phyloP scores from a whole-genome alignment of 2,888 invertebrate genomes.

The Xiphydria camelus region DNA sequence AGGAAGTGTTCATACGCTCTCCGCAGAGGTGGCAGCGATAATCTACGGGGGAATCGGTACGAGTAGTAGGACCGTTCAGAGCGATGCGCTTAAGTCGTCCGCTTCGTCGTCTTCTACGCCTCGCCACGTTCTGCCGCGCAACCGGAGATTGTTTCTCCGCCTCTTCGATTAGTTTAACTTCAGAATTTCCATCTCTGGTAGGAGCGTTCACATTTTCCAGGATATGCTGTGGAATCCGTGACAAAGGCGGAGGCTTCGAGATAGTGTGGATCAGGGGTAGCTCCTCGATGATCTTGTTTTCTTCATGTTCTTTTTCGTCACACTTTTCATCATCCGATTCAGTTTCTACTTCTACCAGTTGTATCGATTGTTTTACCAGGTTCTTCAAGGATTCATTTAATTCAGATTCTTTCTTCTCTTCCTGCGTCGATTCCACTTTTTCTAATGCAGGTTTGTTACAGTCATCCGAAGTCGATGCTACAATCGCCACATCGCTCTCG shows the following conservation, averaged over 20 bases:
- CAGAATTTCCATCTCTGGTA: no score
- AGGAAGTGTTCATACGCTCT: conserved; percentile 44
- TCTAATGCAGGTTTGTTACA: no score
- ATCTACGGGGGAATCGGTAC: conserved; percentile 17
- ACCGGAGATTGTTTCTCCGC: neutral
- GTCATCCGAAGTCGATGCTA: no score
- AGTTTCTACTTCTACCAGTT: no score
- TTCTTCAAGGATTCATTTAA: no score
- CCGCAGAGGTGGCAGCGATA: conserved; percentile 49
- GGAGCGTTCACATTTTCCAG: conserved; percentile 8
- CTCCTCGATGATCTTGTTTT: no score
- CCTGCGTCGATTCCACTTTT: no score
- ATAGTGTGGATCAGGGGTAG: no score
- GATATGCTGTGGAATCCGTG: conserved; percentile 25
- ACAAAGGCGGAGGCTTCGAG: conserved; percentile 27
- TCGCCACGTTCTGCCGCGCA: neutral
- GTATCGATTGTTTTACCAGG: no score
- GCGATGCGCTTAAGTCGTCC: conserved; percentile 38
- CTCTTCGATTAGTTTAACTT: no score
- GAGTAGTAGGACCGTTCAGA: conserved; percentile 32
- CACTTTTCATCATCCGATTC: neutral
- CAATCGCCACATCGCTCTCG: no score
- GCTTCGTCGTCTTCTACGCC: conserved; percentile 7
- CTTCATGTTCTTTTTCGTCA: neutral
- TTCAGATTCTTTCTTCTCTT: no score